A percentile compares a stretch with the other conserved stretches of the same genome.
Conservation (phyloP, 2,888 invertebrate species). For the Meiosimyza platycephala region DNA sequence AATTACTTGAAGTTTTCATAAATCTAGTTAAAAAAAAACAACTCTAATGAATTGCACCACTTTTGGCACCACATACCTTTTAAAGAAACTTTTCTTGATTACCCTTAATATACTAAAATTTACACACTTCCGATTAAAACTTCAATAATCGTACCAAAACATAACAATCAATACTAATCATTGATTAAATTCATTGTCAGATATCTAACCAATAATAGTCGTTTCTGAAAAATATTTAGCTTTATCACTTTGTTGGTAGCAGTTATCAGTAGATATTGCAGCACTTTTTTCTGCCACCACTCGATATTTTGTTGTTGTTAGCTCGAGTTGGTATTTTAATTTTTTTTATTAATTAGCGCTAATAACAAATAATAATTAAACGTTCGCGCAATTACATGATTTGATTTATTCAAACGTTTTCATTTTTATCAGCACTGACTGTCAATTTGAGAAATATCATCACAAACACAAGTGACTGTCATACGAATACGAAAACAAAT, state of each 20-base stretch:
- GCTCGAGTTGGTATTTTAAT: not conserved
- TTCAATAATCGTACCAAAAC: too few species aligned
- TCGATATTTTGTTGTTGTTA: not conserved
- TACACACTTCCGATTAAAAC: too few species aligned
- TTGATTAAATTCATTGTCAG: too few species aligned
- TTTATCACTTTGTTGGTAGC: not conserved
- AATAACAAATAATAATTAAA: slow-evolving; percentile 20
- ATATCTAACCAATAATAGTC: not conserved
- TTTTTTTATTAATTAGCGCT: not conserved
- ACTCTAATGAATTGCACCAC: too few species aligned
- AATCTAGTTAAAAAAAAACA: too few species aligned
- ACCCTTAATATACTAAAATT: too few species aligned
- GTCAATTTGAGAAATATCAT: slow-evolving; percentile 23
- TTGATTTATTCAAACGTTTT: slow-evolving; percentile 5
- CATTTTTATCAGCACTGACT: slow-evolving; percentile 25
- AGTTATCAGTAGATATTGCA: slow-evolving; percentile 21
- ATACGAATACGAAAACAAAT: not conserved
- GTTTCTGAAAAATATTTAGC: not conserved
- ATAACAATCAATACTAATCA: too few species aligned
- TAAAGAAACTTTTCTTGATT: too few species aligned
- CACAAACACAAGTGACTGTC: not conserved
- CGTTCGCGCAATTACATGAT: slow-evolving; percentile 25
- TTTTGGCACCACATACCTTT: too few species aligned
- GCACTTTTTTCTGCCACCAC: too few species aligned
- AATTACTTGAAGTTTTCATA: too few species aligned